Percentiles rank a stretch among this genome's conserved stretches.
phyloP scores from a whole-genome alignment of 2,113 vertebrate species.

The Dascyllus trimaculatus region DNA sequence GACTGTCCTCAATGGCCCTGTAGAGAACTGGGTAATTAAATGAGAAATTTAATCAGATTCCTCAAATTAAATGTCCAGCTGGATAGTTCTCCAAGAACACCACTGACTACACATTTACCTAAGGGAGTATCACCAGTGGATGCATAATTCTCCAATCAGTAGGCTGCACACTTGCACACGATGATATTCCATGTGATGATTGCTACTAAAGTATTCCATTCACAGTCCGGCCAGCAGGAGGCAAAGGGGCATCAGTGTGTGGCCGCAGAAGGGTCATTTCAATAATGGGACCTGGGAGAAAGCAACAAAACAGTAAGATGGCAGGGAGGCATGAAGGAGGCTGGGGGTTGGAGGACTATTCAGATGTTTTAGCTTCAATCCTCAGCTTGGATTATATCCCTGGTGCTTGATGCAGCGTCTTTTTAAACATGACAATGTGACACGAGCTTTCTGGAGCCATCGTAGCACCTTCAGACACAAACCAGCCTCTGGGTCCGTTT shows the following conservation, averaged over 20 bases:
- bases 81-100: constrained; percentile 84
- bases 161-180: constrained; percentile 64
- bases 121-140: constrained; percentile 77
- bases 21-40: constrained; percentile 87
- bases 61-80: constrained; percentile 89
- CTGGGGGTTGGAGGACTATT: constrained; percentile 16
- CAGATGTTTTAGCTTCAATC: neutral
- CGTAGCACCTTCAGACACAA: constrained; percentile 18
- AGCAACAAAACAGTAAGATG: constrained; percentile 50
- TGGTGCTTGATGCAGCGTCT: constrained; percentile 61
- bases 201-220: constrained; percentile 84
- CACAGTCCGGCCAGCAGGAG: constrained; percentile 82
- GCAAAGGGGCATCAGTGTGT: constrained; percentile 73
- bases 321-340: constrained; percentile 32
- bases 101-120: constrained; percentile 82
- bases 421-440: constrained; percentile 32
- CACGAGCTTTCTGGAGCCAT: constrained; percentile 39
- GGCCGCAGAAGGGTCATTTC: constrained; percentile 79
- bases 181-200: constrained; percentile 84
- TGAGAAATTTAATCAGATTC: constrained; percentile 89
- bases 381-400: neutral
- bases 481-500: constrained; percentile 59
- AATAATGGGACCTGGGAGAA: constrained; percentile 74
- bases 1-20: constrained; percentile 86
- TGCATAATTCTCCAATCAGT: constrained; percentile 78